phyloP scores from a whole-genome alignment of 1,140 invertebrate genomes.

The Hypothenemus hampei region DNA sequence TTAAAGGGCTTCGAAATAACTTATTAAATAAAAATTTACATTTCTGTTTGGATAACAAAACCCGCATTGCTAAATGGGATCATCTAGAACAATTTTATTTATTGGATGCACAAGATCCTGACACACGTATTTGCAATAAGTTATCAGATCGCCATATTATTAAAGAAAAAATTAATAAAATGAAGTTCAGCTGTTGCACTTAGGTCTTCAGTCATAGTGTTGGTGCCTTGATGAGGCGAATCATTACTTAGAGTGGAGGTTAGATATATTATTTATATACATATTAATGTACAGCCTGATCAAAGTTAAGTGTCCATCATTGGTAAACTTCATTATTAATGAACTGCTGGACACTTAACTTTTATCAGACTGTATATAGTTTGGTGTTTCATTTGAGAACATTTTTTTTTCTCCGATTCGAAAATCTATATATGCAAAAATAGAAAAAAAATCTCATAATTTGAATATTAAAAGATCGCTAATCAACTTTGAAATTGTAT shows the following conservation, averaged over 20 bases:
- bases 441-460: too few relatives aligned
- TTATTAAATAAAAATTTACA: constrained; percentile 37
- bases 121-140: constrained; percentile 23
- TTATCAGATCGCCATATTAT: constrained; percentile 35
- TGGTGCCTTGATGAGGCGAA: constrained; percentile 29
- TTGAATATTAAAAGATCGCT: too few relatives aligned
- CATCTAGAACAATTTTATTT: constrained; percentile 25
- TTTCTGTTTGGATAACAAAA: constrained; percentile 18
- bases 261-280: neutral
- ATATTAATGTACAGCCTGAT: neutral
- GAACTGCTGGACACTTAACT: neutral
- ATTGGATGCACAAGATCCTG: constrained; percentile 7
- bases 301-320: neutral
- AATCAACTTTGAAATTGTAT: too few relatives aligned
- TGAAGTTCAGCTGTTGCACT: constrained; percentile 37
- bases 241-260: constrained; percentile 28
- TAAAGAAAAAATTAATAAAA: constrained; percentile 33
- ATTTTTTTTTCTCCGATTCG: too few relatives aligned
- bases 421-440: too few relatives aligned
- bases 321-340: too few relatives aligned
- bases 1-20: constrained; percentile 41
- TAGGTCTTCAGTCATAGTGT: constrained; percentile 40
- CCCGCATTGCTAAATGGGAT: constrained; percentile 31
- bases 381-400: too few relatives aligned
- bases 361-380: neutral